phyloP scores from a whole-genome alignment of 1,140 invertebrate species.

The Atopsyche davidsoni region DNA sequence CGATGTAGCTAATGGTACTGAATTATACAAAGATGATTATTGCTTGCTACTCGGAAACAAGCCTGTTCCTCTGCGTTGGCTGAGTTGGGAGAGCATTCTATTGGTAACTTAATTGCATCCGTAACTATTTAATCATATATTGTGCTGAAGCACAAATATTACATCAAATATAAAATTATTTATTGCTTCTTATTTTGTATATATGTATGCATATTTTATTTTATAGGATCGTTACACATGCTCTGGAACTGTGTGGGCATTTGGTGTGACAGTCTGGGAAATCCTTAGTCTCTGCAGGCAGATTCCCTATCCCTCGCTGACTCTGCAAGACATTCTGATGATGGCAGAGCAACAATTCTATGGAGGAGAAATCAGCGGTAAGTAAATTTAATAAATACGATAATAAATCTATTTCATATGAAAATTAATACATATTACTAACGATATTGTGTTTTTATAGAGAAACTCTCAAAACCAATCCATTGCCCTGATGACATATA shows the following conservation, averaged over 20 bases:
- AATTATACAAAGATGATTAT: conserved; percentile 65
- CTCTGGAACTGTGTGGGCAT: conserved; percentile 62
- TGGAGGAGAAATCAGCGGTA: conserved; percentile 56
- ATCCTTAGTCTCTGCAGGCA: conserved; percentile 67
- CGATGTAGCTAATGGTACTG: conserved; percentile 64
- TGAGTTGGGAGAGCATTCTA: conserved; percentile 65
- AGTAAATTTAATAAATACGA: too few relatives aligned
- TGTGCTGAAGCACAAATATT: neutral
- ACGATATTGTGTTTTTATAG: conserved; percentile 37
- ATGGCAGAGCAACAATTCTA: conserved; percentile 66
- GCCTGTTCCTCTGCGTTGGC: conserved; percentile 63
- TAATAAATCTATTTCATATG: neutral
- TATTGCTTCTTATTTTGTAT: too few relatives aligned
- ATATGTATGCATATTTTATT: conserved; percentile 13
- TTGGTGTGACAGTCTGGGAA: conserved; percentile 68
- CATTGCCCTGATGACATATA: conserved; percentile 72
- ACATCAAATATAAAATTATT: neutral
- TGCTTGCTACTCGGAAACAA: conserved; percentile 56
- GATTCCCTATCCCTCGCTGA: conserved; percentile 63
- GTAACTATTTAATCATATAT: conserved; percentile 2
- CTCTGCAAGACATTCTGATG: conserved; percentile 69
- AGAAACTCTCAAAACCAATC: conserved; percentile 60
- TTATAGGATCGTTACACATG: conserved; percentile 61
- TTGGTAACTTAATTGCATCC: conserved; percentile 48
- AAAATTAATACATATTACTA: conserved; percentile 1